Conservation (phyloP, 2,888 invertebrate species). For the Norana najaformis region DNA sequence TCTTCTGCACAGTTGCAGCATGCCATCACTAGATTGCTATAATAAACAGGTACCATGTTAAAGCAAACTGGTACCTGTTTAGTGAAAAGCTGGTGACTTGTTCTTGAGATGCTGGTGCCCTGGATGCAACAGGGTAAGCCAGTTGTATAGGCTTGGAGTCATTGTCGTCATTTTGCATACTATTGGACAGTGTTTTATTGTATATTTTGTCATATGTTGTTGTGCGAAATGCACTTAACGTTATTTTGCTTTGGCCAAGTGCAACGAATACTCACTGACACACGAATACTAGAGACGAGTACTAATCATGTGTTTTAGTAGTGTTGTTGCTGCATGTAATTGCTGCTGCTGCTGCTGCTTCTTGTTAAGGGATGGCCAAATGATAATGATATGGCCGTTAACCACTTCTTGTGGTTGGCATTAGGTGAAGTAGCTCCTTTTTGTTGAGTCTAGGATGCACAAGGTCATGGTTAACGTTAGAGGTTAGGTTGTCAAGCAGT, state of each 20-base stretch:
- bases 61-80: neutral
- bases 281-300: neutral
- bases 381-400: neutral
- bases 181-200: neutral
- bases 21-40: neutral
- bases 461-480: too few relatives aligned
- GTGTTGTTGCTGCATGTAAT: neutral
- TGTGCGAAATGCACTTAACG: constrained; percentile 13
- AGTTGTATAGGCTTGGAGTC: neutral
- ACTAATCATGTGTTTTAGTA: neutral
- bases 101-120: neutral
- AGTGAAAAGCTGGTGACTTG: neutral
- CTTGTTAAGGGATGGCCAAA: neutral
- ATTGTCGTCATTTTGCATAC: neutral
- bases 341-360: constrained; percentile 5
- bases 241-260: neutral
- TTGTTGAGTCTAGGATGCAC: neutral
- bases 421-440: neutral
- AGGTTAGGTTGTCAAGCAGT: constrained; percentile 1
- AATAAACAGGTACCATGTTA: neutral
- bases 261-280: neutral
- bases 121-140: constrained; percentile 8
- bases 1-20: neutral
- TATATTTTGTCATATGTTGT: neutral
- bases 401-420: neutral